phyloP scores from a whole-genome alignment of 2,797 vertebrate genomes.

The Sebastes paucispinis region DNA sequence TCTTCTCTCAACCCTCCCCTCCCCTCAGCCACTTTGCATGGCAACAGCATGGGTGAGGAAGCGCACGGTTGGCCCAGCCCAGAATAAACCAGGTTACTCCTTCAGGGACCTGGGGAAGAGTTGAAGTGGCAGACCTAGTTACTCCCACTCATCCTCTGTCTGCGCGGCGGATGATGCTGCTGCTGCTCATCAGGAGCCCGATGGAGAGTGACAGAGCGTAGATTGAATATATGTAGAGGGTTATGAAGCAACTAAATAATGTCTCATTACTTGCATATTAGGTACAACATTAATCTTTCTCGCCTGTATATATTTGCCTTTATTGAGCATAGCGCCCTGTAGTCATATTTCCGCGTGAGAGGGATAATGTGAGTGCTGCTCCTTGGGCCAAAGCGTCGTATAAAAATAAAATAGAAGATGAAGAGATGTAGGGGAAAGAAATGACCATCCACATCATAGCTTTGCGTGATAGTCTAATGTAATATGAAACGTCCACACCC shows the following conservation, averaged over 20 bases:
- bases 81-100: conserved; percentile 80
- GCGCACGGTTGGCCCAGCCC: conserved; percentile 55
- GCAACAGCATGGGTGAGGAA: conserved; percentile 66
- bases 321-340: conserved; percentile 8
- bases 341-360: conserved; percentile 30
- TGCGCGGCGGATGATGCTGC: conserved; percentile 39
- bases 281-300: conserved; percentile 36
- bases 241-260: conserved; percentile 41
- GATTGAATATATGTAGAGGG: conserved; percentile 6
- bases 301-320: conserved; percentile 24
- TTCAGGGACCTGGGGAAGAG: conserved; percentile 68
- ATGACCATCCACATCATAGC: conserved; percentile 4
- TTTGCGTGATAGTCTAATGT: conserved; percentile 9
- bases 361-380: conserved; percentile 6
- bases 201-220: conserved; percentile 40
- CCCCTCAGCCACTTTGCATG: conserved; percentile 48
- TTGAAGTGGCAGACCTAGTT: conserved; percentile 76
- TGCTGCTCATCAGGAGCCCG: conserved; percentile 52
- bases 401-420: conserved; percentile 10
- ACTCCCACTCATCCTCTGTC: conserved; percentile 65
- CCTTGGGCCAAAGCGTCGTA: background rate
- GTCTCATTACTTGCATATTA: conserved; percentile 54
- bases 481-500: conserved; percentile 30
- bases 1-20: background rate
- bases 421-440: conserved; percentile 16